Base-by-base conservation (phyloP, 2,113 vertebrate genomes). In the Scalopus aquaticus region DNA sequence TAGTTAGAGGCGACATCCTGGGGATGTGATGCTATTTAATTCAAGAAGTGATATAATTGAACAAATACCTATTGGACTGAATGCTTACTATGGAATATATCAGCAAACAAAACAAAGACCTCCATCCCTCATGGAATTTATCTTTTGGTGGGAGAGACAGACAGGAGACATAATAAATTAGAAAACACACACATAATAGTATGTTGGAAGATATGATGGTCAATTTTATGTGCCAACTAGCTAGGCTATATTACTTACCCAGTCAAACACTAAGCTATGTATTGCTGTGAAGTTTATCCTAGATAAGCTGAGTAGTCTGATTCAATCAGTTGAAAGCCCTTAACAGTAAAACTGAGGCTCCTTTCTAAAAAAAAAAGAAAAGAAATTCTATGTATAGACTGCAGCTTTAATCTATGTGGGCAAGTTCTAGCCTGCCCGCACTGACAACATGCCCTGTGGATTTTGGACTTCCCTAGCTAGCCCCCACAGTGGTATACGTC, bases 1-100 rank as follows among this genome's bases (percentile, higher is more conserved):
- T 69, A 39, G n/a, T 84, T 56, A 76, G 35, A 88, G 46, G 78
- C 51, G 51, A 91, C 67, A 84, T 96, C 54, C 83, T 51, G 26
- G 83, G 32, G 24, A 30, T 72, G 35, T 56, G 46, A 77, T 22
- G 16, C 42, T 60, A n/a, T 84, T 56, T 76, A 46, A 88, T n/a
- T 58, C 30, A 69, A 17, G 12, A 17, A 49, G 49, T 72, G 35
- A 19, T 84, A 35, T 60, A 51, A 89, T 10, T 64, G 17, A 54
- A 26, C 22, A 19, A 51, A 42, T 6, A 28, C 9, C n/a, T 88
- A 28, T 26, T 82, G 58, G 46, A 32, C 26, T 78, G 58, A 49
- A 15, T 37, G 28, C n/a, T 72, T 64, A 15, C 56, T 69, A 3
- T 70, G 54, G 62, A 85, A 65, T 86, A 32, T 9, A 15, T 51